Base-by-base conservation (phyloP, 1,140 invertebrate genomes). In the Argopecten irradians region DNA sequence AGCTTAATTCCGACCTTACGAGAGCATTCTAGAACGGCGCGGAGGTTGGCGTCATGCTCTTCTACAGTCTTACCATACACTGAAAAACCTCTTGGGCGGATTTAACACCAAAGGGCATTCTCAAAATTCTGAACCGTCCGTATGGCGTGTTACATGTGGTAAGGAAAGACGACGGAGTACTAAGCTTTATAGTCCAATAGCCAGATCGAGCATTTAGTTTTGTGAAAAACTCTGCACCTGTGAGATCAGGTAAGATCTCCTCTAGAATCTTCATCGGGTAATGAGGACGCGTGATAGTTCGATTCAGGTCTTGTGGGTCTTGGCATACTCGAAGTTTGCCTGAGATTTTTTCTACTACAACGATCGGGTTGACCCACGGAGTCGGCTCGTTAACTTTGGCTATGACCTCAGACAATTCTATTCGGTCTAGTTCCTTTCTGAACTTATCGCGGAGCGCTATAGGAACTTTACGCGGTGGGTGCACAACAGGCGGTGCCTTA, bases 221-320 rank as follows among this genome's bases (percentile, higher is more conserved):
- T 22, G 83, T 88, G 83, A 92, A 91, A 32, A 86, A 87, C 22
- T 85, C 85, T 0, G 91, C 88, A 41, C 85, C 55, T 14, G 84
- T 34, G 2, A 92, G 13, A 9, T 88, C 36, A 2, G 86, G 84
- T 22, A 90, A 55, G 13, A 90, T 82, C 32, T 92, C 91, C 41
- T 71, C 90, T 16, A 89, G 11, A 14, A 84, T 90, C 22, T 16
- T 85, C n/a, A 86, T 86, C 0, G 85, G 82, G 84, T 92, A 91
- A 36, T 89, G 88, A 43, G 89, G 85, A 43, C 95, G 88, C 90
- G 94, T 95, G 13, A 96, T 95, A 86, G 90, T 92, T 86, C 92
- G 93, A 92, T 96, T 96, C 84, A 96, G 91, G 84, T 96, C 93
- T 82, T 90, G 92, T 1, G 96, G 96, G 93, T 96, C 96, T 22